A percentile compares a stretch with the other conserved stretches of the same genome.
Evolutionary conservation across 2,888 invertebrate species (phyloP).

Genomic region (Ctenicera cuprea): DNA sequence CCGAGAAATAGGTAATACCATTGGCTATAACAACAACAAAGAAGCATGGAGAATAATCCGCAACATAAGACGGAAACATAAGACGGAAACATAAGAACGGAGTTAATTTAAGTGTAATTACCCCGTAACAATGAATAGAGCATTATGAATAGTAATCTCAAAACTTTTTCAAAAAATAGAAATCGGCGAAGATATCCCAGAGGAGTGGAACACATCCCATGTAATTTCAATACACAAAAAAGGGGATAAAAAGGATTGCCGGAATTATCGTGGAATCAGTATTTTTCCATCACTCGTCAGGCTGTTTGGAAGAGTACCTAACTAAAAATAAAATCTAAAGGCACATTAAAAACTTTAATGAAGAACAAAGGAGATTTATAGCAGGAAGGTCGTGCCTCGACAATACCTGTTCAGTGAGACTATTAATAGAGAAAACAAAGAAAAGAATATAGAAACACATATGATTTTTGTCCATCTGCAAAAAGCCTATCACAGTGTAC

Average conservation of each 20-base stretch:
- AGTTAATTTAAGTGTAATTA: no score
- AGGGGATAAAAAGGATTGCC: neutral
- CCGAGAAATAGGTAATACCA: no score
- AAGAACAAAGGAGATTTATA: slow-evolving; percentile 11
- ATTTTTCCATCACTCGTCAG: no score
- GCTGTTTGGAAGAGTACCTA: slow-evolving; percentile 15
- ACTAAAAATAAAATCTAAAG: slow-evolving; percentile 20
- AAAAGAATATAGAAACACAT: slow-evolving; percentile 1
- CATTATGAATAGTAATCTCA: neutral
- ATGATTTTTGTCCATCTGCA: neutral
- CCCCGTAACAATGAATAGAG: no score
- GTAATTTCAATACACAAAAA: slow-evolving; percentile 12
- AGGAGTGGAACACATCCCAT: slow-evolving; percentile 2
- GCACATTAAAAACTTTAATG: neutral
- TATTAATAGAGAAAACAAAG: slow-evolving; percentile 18
- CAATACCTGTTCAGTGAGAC: neutral
- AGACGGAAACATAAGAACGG: no score
- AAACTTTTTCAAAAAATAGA: slow-evolving; percentile 18
- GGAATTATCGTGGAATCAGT: no score
- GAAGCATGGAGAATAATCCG: no score
- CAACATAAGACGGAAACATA: no score
- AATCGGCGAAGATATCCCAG: neutral
- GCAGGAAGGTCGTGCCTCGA: no score
- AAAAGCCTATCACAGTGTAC: slow-evolving; percentile 2
- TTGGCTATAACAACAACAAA: no score